These are phyloP conservation scores for Tympanuchus pallidicinctus DNA, from an alignment of 2,113 vertebrate species.

Conservation along the genomic window DNA sequence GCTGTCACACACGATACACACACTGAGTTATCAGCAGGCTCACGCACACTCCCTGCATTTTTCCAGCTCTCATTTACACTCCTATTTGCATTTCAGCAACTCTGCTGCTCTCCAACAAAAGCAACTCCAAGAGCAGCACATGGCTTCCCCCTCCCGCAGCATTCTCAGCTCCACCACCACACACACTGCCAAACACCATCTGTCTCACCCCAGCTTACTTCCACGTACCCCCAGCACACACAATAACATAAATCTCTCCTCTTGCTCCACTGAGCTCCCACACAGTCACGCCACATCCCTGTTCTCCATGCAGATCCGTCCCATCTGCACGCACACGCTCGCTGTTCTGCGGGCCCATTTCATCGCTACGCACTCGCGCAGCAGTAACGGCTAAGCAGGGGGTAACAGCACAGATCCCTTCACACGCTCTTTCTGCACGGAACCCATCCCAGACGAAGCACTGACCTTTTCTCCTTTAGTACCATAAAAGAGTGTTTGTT, in stretches of 20 bases:
- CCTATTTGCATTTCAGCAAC: background rate
- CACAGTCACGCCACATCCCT: too few relatives aligned
- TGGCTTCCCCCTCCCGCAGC: accelerated
- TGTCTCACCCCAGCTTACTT: background rate
- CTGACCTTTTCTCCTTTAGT: background rate
- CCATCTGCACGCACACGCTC: background rate
- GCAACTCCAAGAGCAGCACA: background rate
- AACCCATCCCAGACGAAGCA: background rate
- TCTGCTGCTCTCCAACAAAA: background rate
- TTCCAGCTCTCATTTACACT: background rate
- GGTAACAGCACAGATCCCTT: background rate
- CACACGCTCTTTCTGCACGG: accelerated
- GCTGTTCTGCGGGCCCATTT: too few relatives aligned
- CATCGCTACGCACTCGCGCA: background rate
- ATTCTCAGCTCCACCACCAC: background rate
- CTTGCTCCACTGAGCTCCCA: background rate
- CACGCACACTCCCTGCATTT: accelerated
- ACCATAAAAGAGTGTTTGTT: background rate
- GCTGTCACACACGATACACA: accelerated
- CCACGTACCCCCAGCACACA: background rate
- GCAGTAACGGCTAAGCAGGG: background rate
- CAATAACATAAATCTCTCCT: background rate
- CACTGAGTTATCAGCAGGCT: accelerated
- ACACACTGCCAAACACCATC: accelerated
- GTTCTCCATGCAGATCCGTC: accelerated